A percentile compares a stretch with the other conserved stretches of the same genome.
These are phyloP conservation scores for Oikopleura dioica DNA, from an alignment of 23 tunicate species.

Conservation along the genomic window DNA sequence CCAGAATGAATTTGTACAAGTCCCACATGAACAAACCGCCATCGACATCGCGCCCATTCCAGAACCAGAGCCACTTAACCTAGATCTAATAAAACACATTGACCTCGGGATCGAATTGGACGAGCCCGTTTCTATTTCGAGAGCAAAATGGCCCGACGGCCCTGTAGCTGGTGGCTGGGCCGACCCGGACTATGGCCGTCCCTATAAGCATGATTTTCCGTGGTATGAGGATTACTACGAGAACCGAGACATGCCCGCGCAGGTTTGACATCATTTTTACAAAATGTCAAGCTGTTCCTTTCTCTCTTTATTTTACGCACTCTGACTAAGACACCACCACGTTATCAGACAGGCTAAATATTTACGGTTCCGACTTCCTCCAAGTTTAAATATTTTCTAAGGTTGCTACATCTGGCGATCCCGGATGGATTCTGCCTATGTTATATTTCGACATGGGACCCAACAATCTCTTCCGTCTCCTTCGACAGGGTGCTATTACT, in stretches of 20 bases:
- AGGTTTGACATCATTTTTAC: too few relatives aligned
- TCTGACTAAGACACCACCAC: too few relatives aligned
- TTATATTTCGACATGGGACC: conserved; percentile 99
- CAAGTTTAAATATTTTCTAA: not conserved
- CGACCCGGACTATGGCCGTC: not conserved
- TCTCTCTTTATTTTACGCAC: too few relatives aligned
- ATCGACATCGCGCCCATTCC: too few relatives aligned
- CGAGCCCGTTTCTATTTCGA: not conserved
- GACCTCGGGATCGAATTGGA: not conserved
- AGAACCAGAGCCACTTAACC: too few relatives aligned
- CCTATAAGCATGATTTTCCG: not conserved
- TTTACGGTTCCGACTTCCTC: too few relatives aligned
- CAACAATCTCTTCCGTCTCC: conserved; percentile 67
- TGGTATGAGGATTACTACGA: not conserved
- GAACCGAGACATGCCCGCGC: not conserved
- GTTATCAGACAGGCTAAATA: too few relatives aligned
- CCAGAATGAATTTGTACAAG: too few relatives aligned
- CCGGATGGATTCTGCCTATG: conserved; percentile 84
- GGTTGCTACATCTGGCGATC: conserved; percentile 16
- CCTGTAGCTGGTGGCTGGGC: too few relatives aligned
- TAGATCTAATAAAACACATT: not conserved
- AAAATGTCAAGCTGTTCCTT: too few relatives aligned
- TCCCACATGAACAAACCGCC: too few relatives aligned
- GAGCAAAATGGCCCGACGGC: too few relatives aligned
- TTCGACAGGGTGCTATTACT: conserved; percentile 79